Evolutionary conservation across 92 coral and sea anemone species (phyloP), one percentile per base, ranked within the genome.

Genomic region (Phymanthus crucifer): DNA sequence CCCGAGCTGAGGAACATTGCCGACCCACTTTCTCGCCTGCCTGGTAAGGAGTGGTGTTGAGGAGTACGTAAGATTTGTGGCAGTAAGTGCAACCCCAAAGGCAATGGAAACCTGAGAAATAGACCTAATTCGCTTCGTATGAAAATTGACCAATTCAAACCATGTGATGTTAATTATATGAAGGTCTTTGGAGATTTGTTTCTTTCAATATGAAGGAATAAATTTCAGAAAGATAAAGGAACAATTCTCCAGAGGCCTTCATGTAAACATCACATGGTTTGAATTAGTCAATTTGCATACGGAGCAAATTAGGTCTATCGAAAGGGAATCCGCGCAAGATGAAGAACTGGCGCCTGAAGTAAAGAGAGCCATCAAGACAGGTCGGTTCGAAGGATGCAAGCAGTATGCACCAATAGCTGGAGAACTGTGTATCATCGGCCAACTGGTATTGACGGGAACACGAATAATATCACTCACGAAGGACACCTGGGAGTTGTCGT

Each of bases 71-170:
- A 34, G 65, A 29, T 29, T 40, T 9, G 65, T 73, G n/a, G 78
- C 56, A 3, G 21, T 73, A 52, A 34, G 29, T 29, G 78, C 78
- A 1, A 40, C 29, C n/a, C 78, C 78, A 73, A 40, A 17, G 34
- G 78, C 66, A 32, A 73, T 73, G 78, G 0, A 14, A 16, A 57
- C 36, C 69, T 32, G 33, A 9, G 80, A 76, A 36, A 76, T n/a
- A n/a, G n/a, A n/a, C n/a, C n/a, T n/a, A n/a, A n/a, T n/a, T n/a
- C n/a, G n/a, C n/a, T n/a, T n/a, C n/a, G n/a, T n/a, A n/a, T n/a
- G n/a, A n/a, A n/a, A n/a, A n/a, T n/a, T n/a, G n/a, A n/a, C n/a
- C n/a, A n/a, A n/a, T n/a, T n/a, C n/a, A n/a, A n/a, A n/a, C n/a
- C n/a, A n/a, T n/a, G n/a, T n/a, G n/a, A n/a, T n/a, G n/a, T n/a